Evolutionary conservation across 2,113 vertebrate genomes (phyloP), one percentile per base, ranked within the genome.

Genomic region (Aleadryas rufinucha): DNA sequence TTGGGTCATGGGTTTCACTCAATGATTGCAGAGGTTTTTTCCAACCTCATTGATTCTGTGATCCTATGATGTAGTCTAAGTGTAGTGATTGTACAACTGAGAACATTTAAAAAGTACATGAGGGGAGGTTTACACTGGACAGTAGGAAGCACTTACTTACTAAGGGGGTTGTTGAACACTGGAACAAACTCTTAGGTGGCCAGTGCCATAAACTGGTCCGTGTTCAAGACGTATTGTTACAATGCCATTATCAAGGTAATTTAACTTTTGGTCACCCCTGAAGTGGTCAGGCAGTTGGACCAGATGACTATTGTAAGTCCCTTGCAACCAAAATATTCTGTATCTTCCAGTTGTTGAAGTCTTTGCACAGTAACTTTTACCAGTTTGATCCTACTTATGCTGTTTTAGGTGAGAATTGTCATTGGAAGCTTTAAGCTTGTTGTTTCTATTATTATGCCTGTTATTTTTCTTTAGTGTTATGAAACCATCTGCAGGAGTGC

Each of bases 171-270:
- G 21, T 35, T 60, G 49, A 54, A 6, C 10, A 6, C 8, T 42
- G 31, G 30, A 63, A 35, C 18, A 27, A 41, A 33, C 15, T 54
- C 15, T 61, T 16, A 21, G 17, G 8, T 56, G 35, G 10, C 49
- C 4, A 2, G 16, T 54, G 41, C 22, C 26, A 8, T 54, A 49
- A 69, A 19, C 31, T 19, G 61, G 30, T 26, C 31, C 28, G 10
- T 14, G 2, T 61, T 78, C 28, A 26, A 44, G 23, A 27, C 30
- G 7, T 2, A 3, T 57, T 66, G 44, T 33, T 26, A 6, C 9
- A 4, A 14, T 68, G 31, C 16, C 6, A 3, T 35, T 54, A 54
- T 12, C 3, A 26, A 0, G 0, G 6, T 7, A 7, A 13, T 56
- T 65, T 27, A 52, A 30, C 6, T 31, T 75, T 10, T n/a, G 27